Evolutionary conservation across 2,888 invertebrate genomes (phyloP).

Genomic region (Calameuta idolon): DNA sequence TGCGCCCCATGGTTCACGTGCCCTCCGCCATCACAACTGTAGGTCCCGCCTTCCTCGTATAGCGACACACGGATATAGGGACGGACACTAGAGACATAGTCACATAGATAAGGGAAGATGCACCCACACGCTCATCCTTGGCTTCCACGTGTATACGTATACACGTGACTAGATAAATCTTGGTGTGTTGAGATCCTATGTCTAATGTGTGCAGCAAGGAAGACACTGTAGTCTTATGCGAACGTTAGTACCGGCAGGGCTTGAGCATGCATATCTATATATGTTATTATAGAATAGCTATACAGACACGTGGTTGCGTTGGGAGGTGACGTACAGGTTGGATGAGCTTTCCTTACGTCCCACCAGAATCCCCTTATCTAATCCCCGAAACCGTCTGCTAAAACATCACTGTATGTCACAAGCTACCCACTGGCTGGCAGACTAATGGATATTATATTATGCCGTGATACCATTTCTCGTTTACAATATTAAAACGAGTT

Average conservation of each 20-base stretch:
- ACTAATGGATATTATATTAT: background rate
- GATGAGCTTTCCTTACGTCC: background rate
- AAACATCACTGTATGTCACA: background rate
- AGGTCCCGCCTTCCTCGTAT: conserved; percentile 56
- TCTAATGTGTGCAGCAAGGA: background rate
- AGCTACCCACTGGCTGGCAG: background rate
- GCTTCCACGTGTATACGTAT: background rate
- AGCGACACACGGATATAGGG: conserved; percentile 18
- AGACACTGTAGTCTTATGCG: background rate
- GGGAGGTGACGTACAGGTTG: background rate
- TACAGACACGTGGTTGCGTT: background rate
- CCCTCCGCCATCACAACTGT: conserved; percentile 55
- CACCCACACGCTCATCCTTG: background rate
- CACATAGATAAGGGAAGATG: conserved; percentile 6
- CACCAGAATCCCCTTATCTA: background rate
- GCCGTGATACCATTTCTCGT: background rate
- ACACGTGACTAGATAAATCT: background rate
- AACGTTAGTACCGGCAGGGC: background rate
- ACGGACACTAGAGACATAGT: background rate
- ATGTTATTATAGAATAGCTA: background rate
- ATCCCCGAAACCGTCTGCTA: background rate
- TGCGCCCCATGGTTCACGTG: conserved; percentile 58
- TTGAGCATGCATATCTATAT: background rate
- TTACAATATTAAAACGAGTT: background rate
- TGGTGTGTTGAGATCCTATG: background rate